phyloP scores from a whole-genome alignment of 2,113 vertebrate genomes.

The Azemiops feae region DNA sequence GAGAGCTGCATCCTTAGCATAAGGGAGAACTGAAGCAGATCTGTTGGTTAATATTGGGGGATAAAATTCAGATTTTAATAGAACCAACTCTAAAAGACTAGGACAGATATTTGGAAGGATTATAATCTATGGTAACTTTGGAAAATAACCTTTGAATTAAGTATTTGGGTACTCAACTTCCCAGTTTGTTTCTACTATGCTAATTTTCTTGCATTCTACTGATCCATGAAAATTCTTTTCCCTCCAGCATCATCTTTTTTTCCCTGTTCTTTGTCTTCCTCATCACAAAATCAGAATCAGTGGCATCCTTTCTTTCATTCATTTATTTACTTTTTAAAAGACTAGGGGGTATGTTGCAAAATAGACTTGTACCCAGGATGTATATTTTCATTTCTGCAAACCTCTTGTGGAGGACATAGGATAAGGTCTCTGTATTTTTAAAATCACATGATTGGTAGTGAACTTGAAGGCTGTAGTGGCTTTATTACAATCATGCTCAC shows the following conservation, averaged over 20 bases:
- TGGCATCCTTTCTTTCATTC: neutral
- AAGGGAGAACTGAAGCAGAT: neutral
- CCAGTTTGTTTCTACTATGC: neutral
- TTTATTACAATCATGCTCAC: neutral
- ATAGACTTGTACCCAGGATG: neutral
- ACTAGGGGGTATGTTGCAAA: neutral
- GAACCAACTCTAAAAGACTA: neutral
- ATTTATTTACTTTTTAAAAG: neutral
- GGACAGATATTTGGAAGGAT: neutral
- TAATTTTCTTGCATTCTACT: neutral
- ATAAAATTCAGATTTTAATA: neutral
- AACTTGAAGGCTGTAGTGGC: neutral
- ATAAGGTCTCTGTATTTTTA: neutral
- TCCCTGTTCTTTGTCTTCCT: neutral
- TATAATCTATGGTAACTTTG: neutral
- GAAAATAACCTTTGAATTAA: neutral
- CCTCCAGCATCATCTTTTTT: neutral
- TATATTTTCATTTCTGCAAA: neutral
- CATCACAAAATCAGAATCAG: neutral
- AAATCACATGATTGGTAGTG: neutral
- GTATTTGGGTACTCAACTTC: neutral
- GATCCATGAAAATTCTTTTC: neutral
- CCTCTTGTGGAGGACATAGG: neutral
- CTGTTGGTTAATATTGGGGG: neutral
- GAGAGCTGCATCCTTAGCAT: neutral